These are phyloP conservation scores for Rhagologus leucostigma DNA, from an alignment of 2,113 vertebrate species.

Conservation along the genomic window DNA sequence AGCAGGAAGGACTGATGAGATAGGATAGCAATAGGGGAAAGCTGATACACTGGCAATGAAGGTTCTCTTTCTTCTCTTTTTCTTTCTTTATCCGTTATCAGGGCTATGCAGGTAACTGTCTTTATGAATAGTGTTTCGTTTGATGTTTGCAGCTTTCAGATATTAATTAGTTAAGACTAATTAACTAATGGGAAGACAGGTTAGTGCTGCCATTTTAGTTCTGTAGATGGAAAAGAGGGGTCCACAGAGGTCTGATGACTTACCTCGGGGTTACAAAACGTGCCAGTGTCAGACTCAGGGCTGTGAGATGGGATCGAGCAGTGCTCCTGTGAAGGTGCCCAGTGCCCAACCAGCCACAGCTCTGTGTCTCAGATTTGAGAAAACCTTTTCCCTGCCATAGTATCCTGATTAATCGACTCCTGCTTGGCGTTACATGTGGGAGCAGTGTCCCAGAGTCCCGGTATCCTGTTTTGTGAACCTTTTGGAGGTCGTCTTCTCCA, in stretches of 20 bases:
- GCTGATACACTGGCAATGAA: not conserved
- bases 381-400: not conserved
- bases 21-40: not conserved
- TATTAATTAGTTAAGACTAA: not conserved
- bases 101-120: not conserved
- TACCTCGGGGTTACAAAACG: not conserved
- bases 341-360: not conserved
- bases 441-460: not conserved
- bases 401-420: not conserved
- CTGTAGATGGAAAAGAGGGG: not conserved
- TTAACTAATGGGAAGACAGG: not conserved
- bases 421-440: not conserved
- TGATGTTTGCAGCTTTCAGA: not conserved
- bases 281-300: not conserved
- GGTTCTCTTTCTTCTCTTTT: not conserved
- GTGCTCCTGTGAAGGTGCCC: not conserved
- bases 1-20: not conserved
- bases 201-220: not conserved
- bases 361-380: not conserved
- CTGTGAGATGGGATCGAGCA: not conserved
- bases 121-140: not conserved
- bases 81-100: not conserved
- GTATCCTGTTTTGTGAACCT: not conserved
- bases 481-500: not conserved
- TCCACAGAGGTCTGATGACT: not conserved